Evolutionary conservation across 2,888 invertebrate genomes (phyloP).

Genomic region (Andrena trimmerana): DNA sequence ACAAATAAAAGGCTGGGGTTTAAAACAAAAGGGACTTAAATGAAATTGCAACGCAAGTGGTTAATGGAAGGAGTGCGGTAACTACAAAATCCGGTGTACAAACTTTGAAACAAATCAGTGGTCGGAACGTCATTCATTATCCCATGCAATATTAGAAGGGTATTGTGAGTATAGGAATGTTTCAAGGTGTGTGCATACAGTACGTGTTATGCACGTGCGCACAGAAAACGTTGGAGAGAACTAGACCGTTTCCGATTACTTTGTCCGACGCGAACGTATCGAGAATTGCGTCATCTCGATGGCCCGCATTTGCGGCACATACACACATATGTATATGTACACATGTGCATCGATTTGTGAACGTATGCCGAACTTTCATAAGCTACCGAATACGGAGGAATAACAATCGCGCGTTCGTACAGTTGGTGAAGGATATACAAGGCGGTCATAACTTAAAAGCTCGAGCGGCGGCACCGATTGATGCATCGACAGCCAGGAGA

Average conservation of each 20-base stretch:
- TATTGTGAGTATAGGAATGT: not conserved
- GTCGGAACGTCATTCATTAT: not conserved
- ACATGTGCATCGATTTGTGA: slow-evolving; percentile 67
- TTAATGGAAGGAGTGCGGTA: too few relatives aligned
- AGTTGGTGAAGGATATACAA: too few relatives aligned
- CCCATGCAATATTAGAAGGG: not conserved
- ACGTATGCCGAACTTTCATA: slow-evolving; percentile 52
- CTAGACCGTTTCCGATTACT: slow-evolving; percentile 74
- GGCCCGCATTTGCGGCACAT: slow-evolving; percentile 71
- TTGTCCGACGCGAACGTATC: slow-evolving; percentile 67
- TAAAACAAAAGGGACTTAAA: too few relatives aligned
- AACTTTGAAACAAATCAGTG: not conserved
- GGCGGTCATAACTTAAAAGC: too few relatives aligned
- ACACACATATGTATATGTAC: slow-evolving; percentile 28
- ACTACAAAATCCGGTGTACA: too few relatives aligned
- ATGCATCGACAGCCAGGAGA: too few relatives aligned
- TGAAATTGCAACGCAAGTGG: too few relatives aligned
- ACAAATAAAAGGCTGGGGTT: too few relatives aligned
- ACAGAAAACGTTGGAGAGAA: slow-evolving; percentile 49
- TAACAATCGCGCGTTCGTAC: not conserved
- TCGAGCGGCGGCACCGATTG: too few relatives aligned
- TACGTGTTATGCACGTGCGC: not conserved
- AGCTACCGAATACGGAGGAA: not conserved
- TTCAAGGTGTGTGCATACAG: not conserved
- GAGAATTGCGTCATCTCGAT: slow-evolving; percentile 75